Percentiles rank a stretch among this genome's conserved stretches.
These are phyloP conservation scores for Sebastes kiyomatsui DNA, from an alignment of 2,797 vertebrate genomes.

Conservation along the genomic window DNA sequence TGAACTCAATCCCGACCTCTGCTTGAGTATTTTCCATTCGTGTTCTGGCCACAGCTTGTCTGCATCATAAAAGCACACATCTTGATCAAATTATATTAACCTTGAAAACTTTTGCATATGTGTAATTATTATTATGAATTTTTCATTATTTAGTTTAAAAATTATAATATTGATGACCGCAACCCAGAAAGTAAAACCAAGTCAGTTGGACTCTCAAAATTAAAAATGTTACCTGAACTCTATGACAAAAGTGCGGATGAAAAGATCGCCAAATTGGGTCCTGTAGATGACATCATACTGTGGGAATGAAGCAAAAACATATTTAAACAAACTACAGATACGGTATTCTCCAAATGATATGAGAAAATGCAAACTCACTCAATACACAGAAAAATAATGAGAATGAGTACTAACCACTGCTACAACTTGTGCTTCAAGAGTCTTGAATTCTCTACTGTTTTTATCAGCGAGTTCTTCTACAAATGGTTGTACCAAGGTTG, in stretches of 20 bases:
- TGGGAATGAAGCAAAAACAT: not conserved
- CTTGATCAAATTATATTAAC: not conserved
- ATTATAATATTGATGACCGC: not conserved
- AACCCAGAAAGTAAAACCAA: not conserved
- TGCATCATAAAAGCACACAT: not conserved
- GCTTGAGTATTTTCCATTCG: not conserved
- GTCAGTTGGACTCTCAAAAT: not conserved
- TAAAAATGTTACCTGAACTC: slow-evolving; percentile 5
- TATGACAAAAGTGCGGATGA: not conserved
- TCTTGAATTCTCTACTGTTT: accelerated
- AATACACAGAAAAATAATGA: not conserved
- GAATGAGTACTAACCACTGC: not conserved
- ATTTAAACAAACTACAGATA: not conserved
- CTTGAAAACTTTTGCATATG: not conserved
- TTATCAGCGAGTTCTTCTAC: accelerated
- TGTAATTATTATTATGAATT: not conserved
- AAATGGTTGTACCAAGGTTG: not conserved
- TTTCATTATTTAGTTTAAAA: not conserved
- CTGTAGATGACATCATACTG: not conserved
- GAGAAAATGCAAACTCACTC: not conserved
- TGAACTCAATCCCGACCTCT: slow-evolving; percentile 24
- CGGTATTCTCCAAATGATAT: not conserved
- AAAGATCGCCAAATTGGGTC: accelerated
- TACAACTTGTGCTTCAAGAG: not conserved
- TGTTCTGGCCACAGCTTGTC: accelerated